phyloP scores from a whole-genome alignment of 2,888 invertebrate species.

The Dasypogon diadema region DNA sequence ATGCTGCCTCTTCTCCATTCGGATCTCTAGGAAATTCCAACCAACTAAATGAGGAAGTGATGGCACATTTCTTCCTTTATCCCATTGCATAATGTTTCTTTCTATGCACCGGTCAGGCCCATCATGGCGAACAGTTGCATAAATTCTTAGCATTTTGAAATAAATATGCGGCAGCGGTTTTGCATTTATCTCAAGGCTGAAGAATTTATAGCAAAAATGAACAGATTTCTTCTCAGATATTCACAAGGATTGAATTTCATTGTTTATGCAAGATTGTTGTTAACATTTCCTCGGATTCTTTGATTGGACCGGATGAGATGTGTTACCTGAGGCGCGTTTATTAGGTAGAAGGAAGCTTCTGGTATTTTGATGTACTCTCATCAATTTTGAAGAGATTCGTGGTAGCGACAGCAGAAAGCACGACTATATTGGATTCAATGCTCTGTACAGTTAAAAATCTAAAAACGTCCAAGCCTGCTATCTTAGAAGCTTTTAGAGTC shows the following conservation, averaged over 20 bases:
- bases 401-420: too few species aligned
- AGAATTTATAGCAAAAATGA: conserved; percentile 15
- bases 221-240: conserved; percentile 18
- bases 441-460: too few species aligned
- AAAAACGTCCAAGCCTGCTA: too few species aligned
- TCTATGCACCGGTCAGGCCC: background rate
- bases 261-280: conserved; percentile 25
- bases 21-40: conserved; percentile 23
- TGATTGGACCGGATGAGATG: too few species aligned
- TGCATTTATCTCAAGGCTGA: conserved; percentile 36
- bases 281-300: conserved; percentile 4
- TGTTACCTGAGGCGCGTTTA: too few species aligned
- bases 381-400: too few species aligned
- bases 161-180: conserved; percentile 39
- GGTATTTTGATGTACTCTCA: too few species aligned
- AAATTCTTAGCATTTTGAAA: conserved; percentile 43
- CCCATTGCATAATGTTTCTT: conserved; percentile 36
- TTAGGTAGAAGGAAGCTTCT: too few species aligned
- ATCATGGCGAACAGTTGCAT: conserved; percentile 20
- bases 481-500: too few species aligned
- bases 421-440: too few species aligned
- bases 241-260: conserved; percentile 38
- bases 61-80: conserved; percentile 40
- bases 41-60: conserved; percentile 32
- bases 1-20: background rate